Evolutionary conservation across 2,797 vertebrate species (phyloP).

Genomic region (Setipinna tenuifilis): DNA sequence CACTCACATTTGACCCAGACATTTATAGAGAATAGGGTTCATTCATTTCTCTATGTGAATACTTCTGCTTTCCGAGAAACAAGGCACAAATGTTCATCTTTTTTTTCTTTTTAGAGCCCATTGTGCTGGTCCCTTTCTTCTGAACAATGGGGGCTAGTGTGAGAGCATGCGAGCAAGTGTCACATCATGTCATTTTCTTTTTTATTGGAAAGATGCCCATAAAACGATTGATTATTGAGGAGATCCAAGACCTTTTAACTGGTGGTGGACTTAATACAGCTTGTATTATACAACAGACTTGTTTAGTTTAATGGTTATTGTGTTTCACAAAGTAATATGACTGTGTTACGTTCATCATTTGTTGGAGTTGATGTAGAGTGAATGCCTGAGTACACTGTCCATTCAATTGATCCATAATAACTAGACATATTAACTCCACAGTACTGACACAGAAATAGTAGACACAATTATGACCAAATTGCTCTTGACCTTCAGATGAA

Average conservation of each 20-base stretch:
- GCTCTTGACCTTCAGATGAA: not conserved
- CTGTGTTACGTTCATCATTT: not conserved
- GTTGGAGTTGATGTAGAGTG: not conserved
- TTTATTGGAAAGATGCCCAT: not conserved
- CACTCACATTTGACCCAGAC: not conserved
- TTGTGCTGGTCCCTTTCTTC: not conserved
- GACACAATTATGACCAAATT: not conserved
- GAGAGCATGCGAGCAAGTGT: not conserved
- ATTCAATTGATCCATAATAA: not conserved
- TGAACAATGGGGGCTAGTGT: not conserved
- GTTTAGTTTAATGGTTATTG: not conserved
- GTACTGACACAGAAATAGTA: not conserved
- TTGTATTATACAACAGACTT: not conserved
- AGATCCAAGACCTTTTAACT: not conserved
- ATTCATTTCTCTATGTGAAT: not conserved
- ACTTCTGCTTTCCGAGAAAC: conserved; percentile 4
- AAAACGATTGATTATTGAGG: not conserved
- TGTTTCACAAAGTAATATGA: not conserved
- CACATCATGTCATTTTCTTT: not conserved
- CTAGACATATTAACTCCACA: not conserved
- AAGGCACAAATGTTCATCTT: not conserved
- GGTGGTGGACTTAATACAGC: not conserved
- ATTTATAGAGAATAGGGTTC: not conserved
- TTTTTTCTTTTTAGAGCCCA: not conserved
- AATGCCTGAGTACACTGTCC: not conserved